Conservation (phyloP, 2,888 invertebrate genomes). For the Ophion costatus region DNA sequence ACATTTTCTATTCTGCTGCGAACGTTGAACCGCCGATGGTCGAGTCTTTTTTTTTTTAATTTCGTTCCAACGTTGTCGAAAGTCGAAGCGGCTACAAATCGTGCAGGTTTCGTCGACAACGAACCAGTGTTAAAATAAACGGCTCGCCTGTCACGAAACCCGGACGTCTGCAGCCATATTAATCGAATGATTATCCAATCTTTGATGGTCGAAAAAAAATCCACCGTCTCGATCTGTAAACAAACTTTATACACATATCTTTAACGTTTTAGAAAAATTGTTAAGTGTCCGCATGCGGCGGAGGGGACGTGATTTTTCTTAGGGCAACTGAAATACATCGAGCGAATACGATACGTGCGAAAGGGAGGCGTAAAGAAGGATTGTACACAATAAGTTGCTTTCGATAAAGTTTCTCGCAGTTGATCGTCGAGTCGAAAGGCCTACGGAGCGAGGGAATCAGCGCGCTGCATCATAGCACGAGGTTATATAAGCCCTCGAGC, state of each 20-base stretch:
- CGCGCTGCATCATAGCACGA: constrained; percentile 14
- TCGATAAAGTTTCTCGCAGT: constrained; percentile 39
- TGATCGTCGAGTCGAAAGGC: constrained; percentile 44
- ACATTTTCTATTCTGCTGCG: neutral
- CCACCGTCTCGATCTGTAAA: constrained; percentile 35
- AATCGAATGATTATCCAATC: constrained; percentile 7
- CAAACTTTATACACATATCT: constrained; percentile 6
- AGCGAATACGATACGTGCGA: neutral
- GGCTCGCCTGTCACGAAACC: constrained; percentile 95
- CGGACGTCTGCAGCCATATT: constrained; percentile 85
- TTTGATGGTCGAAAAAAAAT: constrained; percentile 9
- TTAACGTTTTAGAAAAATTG: neutral
- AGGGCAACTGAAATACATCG: too few species aligned
- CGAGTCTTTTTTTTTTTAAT: neutral
- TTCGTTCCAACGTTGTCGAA: constrained; percentile 18
- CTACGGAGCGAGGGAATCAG: constrained; percentile 28
- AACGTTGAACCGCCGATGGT: neutral
- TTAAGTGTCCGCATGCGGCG: too few species aligned
- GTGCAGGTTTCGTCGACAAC: constrained; percentile 99
- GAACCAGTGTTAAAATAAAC: constrained; percentile 89
- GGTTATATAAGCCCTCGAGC: constrained; percentile 59
- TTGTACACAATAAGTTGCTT: neutral
- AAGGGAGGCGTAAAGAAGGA: neutral
- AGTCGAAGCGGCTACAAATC: constrained; percentile 85
- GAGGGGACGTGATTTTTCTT: too few species aligned